phyloP scores from a whole-genome alignment of 2,113 vertebrate species.

The Percopsis transmontana region DNA sequence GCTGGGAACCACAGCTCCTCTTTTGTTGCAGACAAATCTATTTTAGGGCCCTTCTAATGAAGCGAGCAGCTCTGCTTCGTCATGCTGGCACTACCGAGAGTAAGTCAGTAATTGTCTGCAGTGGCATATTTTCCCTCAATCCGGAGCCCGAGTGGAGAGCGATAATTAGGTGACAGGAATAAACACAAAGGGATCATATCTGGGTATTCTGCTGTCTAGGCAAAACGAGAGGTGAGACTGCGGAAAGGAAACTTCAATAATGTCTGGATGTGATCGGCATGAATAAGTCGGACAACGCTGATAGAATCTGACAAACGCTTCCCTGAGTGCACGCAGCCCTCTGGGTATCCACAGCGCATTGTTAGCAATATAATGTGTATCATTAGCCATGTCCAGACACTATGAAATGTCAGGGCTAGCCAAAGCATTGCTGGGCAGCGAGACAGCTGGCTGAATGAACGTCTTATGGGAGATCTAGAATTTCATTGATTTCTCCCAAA shows the following conservation, averaged over 20 bases:
- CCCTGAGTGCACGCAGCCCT: slow-evolving; percentile 3
- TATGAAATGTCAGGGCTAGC: neutral
- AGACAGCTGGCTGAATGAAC: neutral
- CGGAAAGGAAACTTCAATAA: slow-evolving; percentile 30
- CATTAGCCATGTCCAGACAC: neutral
- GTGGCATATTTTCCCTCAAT: slow-evolving; percentile 17
- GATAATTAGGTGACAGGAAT: slow-evolving; percentile 51
- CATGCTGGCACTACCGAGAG: no score
- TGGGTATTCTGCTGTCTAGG: slow-evolving; percentile 20
- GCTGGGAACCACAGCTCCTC: neutral
- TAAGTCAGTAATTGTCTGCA: slow-evolving; percentile 24
- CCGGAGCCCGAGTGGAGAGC: slow-evolving; percentile 23
- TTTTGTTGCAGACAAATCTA: slow-evolving; percentile 5
- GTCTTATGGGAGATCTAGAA: neutral
- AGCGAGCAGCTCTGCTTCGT: neutral
- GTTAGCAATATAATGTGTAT: neutral
- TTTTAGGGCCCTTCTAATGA: slow-evolving; percentile 25
- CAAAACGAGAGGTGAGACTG: slow-evolving; percentile 17
- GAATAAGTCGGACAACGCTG: slow-evolving; percentile 15
- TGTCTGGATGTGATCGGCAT: slow-evolving; percentile 36
- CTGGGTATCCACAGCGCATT: neutral
- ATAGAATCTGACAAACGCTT: slow-evolving; percentile 29
- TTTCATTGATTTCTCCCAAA: neutral
- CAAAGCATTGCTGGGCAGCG: neutral
- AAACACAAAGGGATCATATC: slow-evolving; percentile 30